Percentiles rank a stretch among this genome's conserved stretches.
These are phyloP conservation scores for Lasius platythorax DNA, from an alignment of 2,888 invertebrate species.

Conservation along the genomic window DNA sequence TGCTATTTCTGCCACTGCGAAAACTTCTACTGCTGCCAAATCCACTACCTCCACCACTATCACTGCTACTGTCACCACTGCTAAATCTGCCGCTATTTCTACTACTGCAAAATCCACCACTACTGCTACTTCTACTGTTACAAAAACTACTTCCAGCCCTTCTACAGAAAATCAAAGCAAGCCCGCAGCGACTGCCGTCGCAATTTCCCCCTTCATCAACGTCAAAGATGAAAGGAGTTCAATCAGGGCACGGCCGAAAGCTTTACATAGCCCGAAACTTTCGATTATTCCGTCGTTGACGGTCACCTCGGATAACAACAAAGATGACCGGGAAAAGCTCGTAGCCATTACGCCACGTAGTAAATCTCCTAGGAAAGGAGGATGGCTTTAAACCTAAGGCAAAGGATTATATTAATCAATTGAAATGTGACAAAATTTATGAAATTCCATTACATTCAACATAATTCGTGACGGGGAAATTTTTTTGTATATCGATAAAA, in stretches of 20 bases:
- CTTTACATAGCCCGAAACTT: slow-evolving; percentile 68
- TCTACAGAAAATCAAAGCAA: slow-evolving; percentile 29
- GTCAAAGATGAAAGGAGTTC: slow-evolving; percentile 18
- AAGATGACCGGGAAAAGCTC: slow-evolving; percentile 68
- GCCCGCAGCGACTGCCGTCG: neutral
- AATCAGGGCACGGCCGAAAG: slow-evolving; percentile 62
- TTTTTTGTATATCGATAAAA: neutral
- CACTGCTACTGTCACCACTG: neutral
- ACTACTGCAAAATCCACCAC: slow-evolving; percentile 15
- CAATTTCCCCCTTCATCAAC: neutral
- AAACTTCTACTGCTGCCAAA: slow-evolving; percentile 5
- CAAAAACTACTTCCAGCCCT: slow-evolving; percentile 41
- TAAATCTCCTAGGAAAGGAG: slow-evolving; percentile 69
- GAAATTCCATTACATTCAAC: neutral
- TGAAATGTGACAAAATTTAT: neutral
- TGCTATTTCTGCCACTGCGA: slow-evolving; percentile 17
- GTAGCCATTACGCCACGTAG: slow-evolving; percentile 71
- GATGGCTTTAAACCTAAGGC: slow-evolving; percentile 73
- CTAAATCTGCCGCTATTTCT: too few relatives aligned
- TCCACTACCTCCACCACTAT: neutral
- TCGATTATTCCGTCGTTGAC: slow-evolving; percentile 61
- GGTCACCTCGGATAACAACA: slow-evolving; percentile 52
- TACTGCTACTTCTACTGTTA: neutral
- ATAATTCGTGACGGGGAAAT: neutral
- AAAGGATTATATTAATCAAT: neutral